Conservation (phyloP, 2,888 invertebrate species). For the Diplolepis rosae region DNA sequence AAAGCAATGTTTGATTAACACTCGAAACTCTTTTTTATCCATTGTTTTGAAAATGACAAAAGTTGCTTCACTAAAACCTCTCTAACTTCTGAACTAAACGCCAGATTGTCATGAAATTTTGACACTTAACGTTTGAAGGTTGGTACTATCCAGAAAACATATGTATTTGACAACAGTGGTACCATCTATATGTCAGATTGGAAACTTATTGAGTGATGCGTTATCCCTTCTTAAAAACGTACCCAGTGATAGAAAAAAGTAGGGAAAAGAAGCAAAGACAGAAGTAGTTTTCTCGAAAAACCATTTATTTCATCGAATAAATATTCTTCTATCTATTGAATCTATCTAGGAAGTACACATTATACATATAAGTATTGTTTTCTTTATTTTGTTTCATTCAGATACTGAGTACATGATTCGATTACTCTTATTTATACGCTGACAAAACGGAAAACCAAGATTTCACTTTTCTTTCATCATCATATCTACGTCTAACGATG, state of each 20-base stretch:
- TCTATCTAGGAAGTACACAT: constrained; percentile 70
- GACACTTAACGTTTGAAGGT: too few species aligned
- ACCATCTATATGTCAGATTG: too few species aligned
- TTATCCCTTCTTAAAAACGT: too few species aligned
- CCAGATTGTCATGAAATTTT: too few species aligned
- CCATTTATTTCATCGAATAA: constrained; percentile 71
- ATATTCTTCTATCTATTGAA: constrained; percentile 69
- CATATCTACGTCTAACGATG: constrained; percentile 50
- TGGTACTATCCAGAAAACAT: too few species aligned
- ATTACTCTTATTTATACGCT: constrained; percentile 60
- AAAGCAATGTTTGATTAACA: too few species aligned
- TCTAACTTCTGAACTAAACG: too few species aligned
- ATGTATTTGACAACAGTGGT: too few species aligned
- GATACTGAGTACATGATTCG: constrained; percentile 65
- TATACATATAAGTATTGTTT: constrained; percentile 66
- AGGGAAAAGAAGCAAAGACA: constrained; percentile 34
- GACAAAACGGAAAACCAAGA: constrained; percentile 56
- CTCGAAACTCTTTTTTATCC: too few species aligned
- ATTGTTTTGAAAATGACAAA: too few species aligned
- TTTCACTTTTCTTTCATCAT: constrained; percentile 49
- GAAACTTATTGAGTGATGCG: too few species aligned
- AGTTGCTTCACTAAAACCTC: too few species aligned
- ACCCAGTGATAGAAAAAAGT: constrained; percentile 20
- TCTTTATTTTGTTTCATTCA: constrained; percentile 55
- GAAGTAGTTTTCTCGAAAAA: constrained; percentile 60